Evolutionary conservation across 2,888 invertebrate species (phyloP).

Genomic region (Pollenia labialis): DNA sequence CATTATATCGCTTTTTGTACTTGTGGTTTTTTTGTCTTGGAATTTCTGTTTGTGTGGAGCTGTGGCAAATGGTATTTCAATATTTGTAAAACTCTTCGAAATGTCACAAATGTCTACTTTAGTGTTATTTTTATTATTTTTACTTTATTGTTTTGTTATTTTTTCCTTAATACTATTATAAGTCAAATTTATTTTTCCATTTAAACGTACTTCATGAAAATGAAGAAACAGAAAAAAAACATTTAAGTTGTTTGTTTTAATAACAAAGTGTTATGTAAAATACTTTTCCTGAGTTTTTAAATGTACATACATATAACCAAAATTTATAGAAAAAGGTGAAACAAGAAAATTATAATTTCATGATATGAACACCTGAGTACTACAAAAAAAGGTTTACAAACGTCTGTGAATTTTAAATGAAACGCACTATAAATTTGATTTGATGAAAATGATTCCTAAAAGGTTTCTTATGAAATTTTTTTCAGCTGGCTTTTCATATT

Average conservation of each 20-base stretch:
- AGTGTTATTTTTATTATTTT: constrained; percentile 22
- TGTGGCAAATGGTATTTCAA: constrained; percentile 67
- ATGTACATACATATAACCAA: neutral
- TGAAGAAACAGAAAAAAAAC: constrained; percentile 6
- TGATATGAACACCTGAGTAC: constrained; percentile 60
- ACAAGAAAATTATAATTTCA: constrained; percentile 43
- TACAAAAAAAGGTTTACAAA: neutral
- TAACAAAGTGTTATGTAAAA: constrained; percentile 55
- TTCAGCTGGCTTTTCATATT: no score
- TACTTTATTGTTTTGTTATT: constrained; percentile 7
- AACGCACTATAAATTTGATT: neutral
- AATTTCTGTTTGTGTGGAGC: constrained; percentile 28
- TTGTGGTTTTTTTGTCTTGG: constrained; percentile 48
- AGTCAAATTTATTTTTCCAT: constrained; percentile 35
- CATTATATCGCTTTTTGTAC: constrained; percentile 33
- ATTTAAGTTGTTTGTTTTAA: neutral
- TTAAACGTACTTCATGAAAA: constrained; percentile 38
- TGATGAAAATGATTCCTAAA: no score
- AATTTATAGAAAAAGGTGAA: neutral
- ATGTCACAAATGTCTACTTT: constrained; percentile 68
- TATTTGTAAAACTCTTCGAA: constrained; percentile 68
- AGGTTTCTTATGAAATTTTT: no score
- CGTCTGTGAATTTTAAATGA: neutral
- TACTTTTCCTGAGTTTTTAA: constrained; percentile 12
- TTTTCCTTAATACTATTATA: constrained; percentile 40